Evolutionary conservation across 2,797 vertebrate genomes (phyloP).

Genomic region (Brachymystax lenok): DNA sequence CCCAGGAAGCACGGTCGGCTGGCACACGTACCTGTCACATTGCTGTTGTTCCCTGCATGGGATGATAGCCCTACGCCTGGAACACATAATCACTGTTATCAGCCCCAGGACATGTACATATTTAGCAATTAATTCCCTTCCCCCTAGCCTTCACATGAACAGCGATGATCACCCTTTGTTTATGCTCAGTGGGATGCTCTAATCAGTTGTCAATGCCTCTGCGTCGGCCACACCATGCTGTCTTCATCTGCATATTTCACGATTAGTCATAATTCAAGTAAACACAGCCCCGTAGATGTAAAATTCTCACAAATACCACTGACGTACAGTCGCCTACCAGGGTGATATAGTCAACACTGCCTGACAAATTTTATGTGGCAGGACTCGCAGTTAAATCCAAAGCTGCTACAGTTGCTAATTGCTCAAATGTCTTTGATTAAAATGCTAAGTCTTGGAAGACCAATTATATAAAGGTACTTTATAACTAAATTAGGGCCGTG

Average conservation of each 20-base stretch:
- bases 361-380: not conserved
- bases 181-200: too few relatives aligned
- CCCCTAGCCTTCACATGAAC: not conserved
- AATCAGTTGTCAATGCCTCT: not conserved
- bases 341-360: not conserved
- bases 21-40: constrained; percentile 63
- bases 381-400: not conserved
- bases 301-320: not conserved
- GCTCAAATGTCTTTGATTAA: constrained; percentile 15
- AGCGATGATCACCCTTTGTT: not conserved
- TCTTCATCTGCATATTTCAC: not conserved
- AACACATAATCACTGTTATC: not conserved
- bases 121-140: not conserved
- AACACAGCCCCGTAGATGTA: not conserved
- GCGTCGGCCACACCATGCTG: not conserved
- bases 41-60: not conserved
- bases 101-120: not conserved
- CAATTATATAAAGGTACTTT: constrained; percentile 12
- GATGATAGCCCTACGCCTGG: constrained; percentile 30
- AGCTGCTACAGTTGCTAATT: constrained; percentile 12
- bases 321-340: not conserved
- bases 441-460: constrained; percentile 15
- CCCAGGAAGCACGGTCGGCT: constrained; percentile 80
- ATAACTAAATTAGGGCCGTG: constrained; percentile 4
- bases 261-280: not conserved